phyloP scores from a whole-genome alignment of 2,797 vertebrate species.

The Agapornis canus region DNA sequence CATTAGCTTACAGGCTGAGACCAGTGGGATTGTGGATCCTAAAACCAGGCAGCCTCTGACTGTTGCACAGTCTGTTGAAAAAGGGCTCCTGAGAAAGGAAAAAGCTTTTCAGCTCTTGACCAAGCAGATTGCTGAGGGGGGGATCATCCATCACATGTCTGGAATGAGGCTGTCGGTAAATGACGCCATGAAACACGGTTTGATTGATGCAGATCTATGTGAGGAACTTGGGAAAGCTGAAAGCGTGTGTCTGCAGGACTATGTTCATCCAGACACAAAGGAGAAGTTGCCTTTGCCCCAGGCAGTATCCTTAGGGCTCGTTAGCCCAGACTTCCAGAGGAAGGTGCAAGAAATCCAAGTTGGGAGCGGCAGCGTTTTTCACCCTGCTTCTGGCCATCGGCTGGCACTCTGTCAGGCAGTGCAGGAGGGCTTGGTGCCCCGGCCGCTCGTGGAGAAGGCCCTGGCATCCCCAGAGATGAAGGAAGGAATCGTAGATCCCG shows the following conservation, averaged over 20 bases:
- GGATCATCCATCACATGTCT: constrained; percentile 89
- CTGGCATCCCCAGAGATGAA: constrained; percentile 73
- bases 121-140: constrained; percentile 89
- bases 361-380: constrained; percentile 69
- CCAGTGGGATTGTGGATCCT: constrained; percentile 87
- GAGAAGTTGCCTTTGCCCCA: constrained; percentile 61
- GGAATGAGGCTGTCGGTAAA: constrained; percentile 87
- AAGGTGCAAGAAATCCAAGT: constrained; percentile 75
- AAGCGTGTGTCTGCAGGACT: constrained; percentile 47
- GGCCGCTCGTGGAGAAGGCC: constrained; percentile 65
- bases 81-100: constrained; percentile 79
- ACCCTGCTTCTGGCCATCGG: constrained; percentile 77
- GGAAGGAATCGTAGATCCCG: constrained; percentile 83
- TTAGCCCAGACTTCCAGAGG: constrained; percentile 63
- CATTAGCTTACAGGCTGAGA: constrained; percentile 88
- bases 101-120: constrained; percentile 81
- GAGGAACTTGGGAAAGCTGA: constrained; percentile 78
- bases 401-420: constrained; percentile 80
- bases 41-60: constrained; percentile 80
- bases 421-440: constrained; percentile 79
- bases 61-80: constrained; percentile 81
- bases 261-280: constrained; percentile 61
- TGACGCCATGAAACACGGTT: constrained; percentile 81
- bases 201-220: constrained; percentile 80
- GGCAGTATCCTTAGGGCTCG: constrained; percentile 43